Base-by-base conservation (phyloP, 2,888 invertebrate species). In the Galeopsomyia nigrocyanea region DNA sequence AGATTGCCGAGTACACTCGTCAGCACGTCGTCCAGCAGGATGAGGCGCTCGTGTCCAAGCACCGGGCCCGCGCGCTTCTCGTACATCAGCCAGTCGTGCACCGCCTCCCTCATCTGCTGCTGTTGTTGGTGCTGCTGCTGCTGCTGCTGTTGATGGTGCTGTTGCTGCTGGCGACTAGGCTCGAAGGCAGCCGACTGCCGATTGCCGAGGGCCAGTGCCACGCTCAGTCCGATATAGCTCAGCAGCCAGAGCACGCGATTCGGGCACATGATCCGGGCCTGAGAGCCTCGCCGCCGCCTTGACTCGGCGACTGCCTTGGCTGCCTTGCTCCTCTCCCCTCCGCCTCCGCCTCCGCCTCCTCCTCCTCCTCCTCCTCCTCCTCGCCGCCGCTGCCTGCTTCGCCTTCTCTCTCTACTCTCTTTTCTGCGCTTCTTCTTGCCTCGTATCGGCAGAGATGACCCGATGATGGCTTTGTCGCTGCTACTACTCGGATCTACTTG, bases 1-100 rank as follows among this genome's bases (percentile, higher is more conserved):
- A 86, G 78, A 86, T 87, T 67, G 85, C 87, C 78, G 84, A 82
- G 78, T 74, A 87, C 82, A 81, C 85, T 85, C 78, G 88, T 79
- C 9, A 75, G 56, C 2, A 70, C 64, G 31, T 75, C 67, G 56
- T 75, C 73, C n/a, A 75, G 63, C 10, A 71, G 58, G 16, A 71
- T 39, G n/a, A 69, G 31, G 6, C 69, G 62, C 13, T 69, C 63
- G n/a, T 62, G 31, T 26, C 50, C 46, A 21, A 69, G 57, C 58
- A 68, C 49, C 39, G 21, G 39, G 47, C 14, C 22, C 26, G 49
- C 21, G 31, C 49, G 66, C 46, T 74, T 79, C 64, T 82, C 81
- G 75, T 81, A 78, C 47, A 82, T 69, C 10, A 83, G 75, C 83
- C 83, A 84, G 56, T 82, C 80, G 51, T 81, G 81, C n/a, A 79